Percentiles rank a stretch among this genome's conserved stretches.
Conservation (phyloP, 2,888 invertebrate species). For the Argyra leucocephala region DNA sequence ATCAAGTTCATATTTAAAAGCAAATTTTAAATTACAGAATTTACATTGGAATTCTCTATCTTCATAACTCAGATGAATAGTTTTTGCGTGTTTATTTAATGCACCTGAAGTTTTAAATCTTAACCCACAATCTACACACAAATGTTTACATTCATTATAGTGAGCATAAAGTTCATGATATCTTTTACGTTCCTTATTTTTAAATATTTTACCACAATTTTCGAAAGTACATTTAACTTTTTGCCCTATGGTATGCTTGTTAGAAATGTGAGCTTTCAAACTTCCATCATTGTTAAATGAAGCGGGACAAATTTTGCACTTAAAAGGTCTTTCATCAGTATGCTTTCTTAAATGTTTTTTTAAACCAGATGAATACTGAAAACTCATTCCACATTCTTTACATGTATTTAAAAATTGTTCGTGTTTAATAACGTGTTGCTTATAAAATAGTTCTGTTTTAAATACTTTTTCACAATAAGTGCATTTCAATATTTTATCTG, state of each 20-base stretch:
- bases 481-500: not conserved
- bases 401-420: not conserved
- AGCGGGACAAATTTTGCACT: not conserved
- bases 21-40: not conserved
- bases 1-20: conserved; percentile 3
- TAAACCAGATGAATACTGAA: not conserved
- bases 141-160: conserved; percentile 2
- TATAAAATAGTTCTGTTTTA: conserved; percentile 1
- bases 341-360: not conserved
- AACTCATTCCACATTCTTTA: conserved; percentile 1
- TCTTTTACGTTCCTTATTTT: not conserved
- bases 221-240: not conserved
- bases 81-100: not conserved
- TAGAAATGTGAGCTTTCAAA: not conserved
- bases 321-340: not conserved
- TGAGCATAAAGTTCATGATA: conserved; percentile 1
- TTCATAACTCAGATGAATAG: not conserved
- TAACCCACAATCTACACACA: not conserved
- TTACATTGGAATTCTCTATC: not conserved
- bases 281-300: not conserved
- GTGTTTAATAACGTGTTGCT: not conserved
- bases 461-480: not conserved
- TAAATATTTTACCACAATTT: not conserved
- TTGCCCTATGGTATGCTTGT: not conserved
- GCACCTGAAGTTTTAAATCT: conserved; percentile 2